Evolutionary conservation across 2,888 invertebrate species (phyloP).

Genomic region (Drosophila emarginata): DNA sequence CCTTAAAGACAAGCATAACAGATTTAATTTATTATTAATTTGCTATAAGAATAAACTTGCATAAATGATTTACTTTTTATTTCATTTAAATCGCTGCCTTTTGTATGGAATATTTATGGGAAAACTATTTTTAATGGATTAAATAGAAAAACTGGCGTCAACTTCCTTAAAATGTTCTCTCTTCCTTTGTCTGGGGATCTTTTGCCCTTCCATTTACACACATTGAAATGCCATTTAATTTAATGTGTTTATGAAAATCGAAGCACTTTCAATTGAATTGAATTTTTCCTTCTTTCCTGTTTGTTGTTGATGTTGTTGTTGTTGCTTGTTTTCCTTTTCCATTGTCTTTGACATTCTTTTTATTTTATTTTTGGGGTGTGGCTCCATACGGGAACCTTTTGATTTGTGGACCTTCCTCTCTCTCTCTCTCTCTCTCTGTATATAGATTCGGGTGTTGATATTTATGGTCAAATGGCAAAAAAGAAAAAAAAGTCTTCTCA

Average conservation of each 20-base stretch:
- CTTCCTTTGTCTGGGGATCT: too few species aligned
- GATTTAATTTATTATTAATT: too few species aligned
- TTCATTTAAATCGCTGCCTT: neutral
- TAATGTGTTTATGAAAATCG: slow-evolving; percentile 79
- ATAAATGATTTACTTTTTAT: neutral
- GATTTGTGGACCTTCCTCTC: slow-evolving; percentile 32
- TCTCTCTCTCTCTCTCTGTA: neutral
- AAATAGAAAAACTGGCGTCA: neutral
- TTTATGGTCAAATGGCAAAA: slow-evolving; percentile 55
- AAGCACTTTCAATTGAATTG: slow-evolving; percentile 62
- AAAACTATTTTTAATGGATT: neutral
- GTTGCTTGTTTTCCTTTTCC: slow-evolving; percentile 3
- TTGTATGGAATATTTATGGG: neutral
- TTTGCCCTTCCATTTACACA: slow-evolving; percentile 18
- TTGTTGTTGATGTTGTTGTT: too few species aligned
- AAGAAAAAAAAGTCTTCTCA: slow-evolving; percentile 19
- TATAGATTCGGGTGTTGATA: slow-evolving; percentile 48
- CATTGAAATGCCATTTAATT: slow-evolving; percentile 80
- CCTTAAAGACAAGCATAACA: too few species aligned
- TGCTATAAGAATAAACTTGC: too few species aligned
- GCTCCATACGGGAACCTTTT: slow-evolving; percentile 37
- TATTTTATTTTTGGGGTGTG: slow-evolving; percentile 28
- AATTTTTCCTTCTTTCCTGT: slow-evolving; percentile 40
- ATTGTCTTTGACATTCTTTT: slow-evolving; percentile 50
- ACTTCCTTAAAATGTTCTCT: slow-evolving; percentile 19